phyloP scores from a whole-genome alignment of 1,140 invertebrate genomes.

The Chironomus striatipennis region DNA sequence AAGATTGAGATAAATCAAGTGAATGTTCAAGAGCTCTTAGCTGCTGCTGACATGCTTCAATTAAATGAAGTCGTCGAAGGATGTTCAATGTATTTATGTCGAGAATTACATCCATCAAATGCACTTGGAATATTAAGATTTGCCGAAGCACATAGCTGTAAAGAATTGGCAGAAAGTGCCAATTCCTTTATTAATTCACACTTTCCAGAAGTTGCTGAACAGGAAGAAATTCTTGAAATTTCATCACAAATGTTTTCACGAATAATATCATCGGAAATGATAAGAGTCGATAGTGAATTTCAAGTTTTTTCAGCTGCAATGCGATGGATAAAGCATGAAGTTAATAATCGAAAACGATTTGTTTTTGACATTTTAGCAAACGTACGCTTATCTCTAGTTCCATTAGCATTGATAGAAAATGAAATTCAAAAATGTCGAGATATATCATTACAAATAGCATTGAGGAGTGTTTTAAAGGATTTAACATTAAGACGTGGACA shows the following conservation, averaged over 20 bases:
- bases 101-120: conserved; percentile 83
- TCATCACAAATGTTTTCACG: conserved; percentile 70
- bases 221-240: conserved; percentile 85
- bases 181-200: conserved; percentile 78
- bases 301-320: conserved; percentile 88
- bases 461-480: conserved; percentile 74
- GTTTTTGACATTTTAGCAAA: conserved; percentile 80
- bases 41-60: conserved; percentile 89
- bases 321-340: conserved; percentile 81
- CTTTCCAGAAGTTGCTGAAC: conserved; percentile 71
- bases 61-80: conserved; percentile 74
- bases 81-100: conserved; percentile 80
- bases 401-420: conserved; percentile 69
- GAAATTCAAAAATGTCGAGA: conserved; percentile 73
- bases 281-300: conserved; percentile 84
- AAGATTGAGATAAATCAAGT: conserved; percentile 39
- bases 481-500: conserved; percentile 67
- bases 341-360: conserved; percentile 65
- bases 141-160: conserved; percentile 84
- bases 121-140: conserved; percentile 83
- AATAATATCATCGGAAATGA: conserved; percentile 77
- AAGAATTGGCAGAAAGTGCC: conserved; percentile 68
- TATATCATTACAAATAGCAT: conserved; percentile 67
- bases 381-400: conserved; percentile 77
- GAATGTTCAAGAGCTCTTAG: conserved; percentile 82